Evolutionary conservation across 1,140 invertebrate species (phyloP).

Genomic region (Holotrichia oblita): DNA sequence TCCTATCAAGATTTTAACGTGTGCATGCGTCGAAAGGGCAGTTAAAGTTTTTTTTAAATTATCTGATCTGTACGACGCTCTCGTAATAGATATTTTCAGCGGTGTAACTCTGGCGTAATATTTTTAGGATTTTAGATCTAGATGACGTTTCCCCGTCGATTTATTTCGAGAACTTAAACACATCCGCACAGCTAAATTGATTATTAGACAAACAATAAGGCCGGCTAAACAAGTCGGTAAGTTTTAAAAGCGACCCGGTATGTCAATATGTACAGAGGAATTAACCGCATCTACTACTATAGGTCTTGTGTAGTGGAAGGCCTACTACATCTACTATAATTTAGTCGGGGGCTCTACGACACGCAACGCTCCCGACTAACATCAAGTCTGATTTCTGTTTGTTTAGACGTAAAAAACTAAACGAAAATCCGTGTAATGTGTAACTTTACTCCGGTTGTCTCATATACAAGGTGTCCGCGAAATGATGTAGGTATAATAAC

Average conservation of each 20-base stretch:
- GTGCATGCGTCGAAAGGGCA: no score
- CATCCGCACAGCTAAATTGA: not conserved
- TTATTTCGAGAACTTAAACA: no score
- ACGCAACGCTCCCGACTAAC: not conserved
- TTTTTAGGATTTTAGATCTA: no score
- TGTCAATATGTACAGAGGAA: constrained; percentile 19
- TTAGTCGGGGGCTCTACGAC: not conserved
- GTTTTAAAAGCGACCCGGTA: not conserved
- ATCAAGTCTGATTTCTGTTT: not conserved
- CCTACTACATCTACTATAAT: not conserved
- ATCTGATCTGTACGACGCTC: no score
- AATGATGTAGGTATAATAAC: no score
- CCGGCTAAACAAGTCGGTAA: constrained; percentile 5
- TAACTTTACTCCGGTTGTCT: not conserved
- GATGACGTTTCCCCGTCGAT: no score
- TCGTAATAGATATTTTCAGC: no score
- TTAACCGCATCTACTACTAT: not conserved
- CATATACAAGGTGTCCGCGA: no score
- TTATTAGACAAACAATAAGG: constrained; percentile 3
- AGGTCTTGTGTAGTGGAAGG: no score
- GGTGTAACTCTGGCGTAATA: no score
- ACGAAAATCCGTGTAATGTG: constrained; percentile 6
- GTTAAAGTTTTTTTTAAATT: no score
- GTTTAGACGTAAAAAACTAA: constrained; percentile 1
- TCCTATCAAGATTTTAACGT: no score